Conservation (phyloP, 2,113 vertebrate genomes). For the Steatornis caripensis region DNA sequence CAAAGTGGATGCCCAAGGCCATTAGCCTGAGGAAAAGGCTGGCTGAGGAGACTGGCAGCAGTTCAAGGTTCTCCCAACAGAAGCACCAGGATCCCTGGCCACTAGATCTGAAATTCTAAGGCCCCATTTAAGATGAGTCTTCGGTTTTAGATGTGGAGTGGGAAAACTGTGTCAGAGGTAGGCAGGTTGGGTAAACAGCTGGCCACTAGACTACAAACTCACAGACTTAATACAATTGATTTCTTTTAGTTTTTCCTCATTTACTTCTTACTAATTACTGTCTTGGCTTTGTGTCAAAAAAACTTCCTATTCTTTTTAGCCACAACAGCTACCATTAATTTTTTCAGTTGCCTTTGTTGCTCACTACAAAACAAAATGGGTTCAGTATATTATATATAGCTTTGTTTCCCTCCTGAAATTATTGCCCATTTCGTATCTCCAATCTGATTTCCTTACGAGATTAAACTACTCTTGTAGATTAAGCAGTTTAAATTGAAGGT, state of each 20-base stretch:
- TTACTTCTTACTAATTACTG: not conserved
- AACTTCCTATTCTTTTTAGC: not conserved
- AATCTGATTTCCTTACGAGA: not conserved
- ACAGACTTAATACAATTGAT: not conserved
- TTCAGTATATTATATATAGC: not conserved
- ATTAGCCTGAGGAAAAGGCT: not conserved
- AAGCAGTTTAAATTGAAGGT: not conserved
- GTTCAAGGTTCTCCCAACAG: not conserved
- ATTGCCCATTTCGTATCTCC: not conserved
- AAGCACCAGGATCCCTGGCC: not conserved
- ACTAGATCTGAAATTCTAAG: not conserved
- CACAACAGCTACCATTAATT: not conserved
- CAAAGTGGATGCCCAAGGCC: not conserved
- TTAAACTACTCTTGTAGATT: not conserved
- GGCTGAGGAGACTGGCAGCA: not conserved
- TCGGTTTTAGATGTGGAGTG: not conserved
- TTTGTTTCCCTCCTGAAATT: not conserved
- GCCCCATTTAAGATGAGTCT: not conserved
- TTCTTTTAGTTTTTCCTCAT: not conserved
- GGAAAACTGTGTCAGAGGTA: not conserved
- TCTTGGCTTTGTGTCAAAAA: not conserved
- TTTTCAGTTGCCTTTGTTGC: not conserved
- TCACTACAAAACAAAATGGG: not conserved
- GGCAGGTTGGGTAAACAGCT: not conserved
- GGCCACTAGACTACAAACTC: not conserved